Evolutionary conservation across 2,888 invertebrate species (phyloP).

Genomic region (Athalia circularis): DNA sequence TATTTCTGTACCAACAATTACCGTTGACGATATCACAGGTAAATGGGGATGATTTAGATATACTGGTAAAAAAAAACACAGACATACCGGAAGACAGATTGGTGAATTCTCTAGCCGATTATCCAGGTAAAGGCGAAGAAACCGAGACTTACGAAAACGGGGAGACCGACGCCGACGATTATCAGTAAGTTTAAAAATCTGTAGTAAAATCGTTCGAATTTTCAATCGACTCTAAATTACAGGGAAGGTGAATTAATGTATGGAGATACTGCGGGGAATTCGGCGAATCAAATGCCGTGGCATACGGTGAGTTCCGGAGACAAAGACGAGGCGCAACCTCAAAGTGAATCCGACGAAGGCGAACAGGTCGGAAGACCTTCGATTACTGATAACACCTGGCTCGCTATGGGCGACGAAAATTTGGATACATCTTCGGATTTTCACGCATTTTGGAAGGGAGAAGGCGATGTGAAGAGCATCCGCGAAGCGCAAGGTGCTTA

Average conservation of each 20-base stretch:
- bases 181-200: constrained; percentile 35
- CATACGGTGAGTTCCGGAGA: constrained; percentile 62
- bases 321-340: constrained; percentile 66
- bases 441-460: constrained; percentile 79
- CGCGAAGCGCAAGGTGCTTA: constrained; percentile 76
- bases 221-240: neutral
- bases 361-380: constrained; percentile 50
- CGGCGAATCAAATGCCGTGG: constrained; percentile 49
- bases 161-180: constrained; percentile 71
- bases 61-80: constrained; percentile 70
- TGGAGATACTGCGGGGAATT: constrained; percentile 39
- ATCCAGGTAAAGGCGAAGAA: constrained; percentile 73
- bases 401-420: constrained; percentile 12
- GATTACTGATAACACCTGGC: constrained; percentile 30
- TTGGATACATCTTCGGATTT: constrained; percentile 66
- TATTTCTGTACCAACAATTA: neutral
- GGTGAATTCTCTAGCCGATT: constrained; percentile 75
- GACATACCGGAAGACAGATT: constrained; percentile 75
- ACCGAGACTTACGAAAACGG: constrained; percentile 73
- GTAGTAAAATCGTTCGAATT: neutral
- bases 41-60: constrained; percentile 1
- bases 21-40: neutral
- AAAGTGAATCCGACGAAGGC: constrained; percentile 68
- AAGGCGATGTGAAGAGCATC: constrained; percentile 77
- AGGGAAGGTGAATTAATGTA: constrained; percentile 41